Percentiles rank a stretch among this genome's conserved stretches.
These are phyloP conservation scores for Tuberolachnus salignus DNA, from an alignment of 2,888 invertebrate species.

Conservation along the genomic window DNA sequence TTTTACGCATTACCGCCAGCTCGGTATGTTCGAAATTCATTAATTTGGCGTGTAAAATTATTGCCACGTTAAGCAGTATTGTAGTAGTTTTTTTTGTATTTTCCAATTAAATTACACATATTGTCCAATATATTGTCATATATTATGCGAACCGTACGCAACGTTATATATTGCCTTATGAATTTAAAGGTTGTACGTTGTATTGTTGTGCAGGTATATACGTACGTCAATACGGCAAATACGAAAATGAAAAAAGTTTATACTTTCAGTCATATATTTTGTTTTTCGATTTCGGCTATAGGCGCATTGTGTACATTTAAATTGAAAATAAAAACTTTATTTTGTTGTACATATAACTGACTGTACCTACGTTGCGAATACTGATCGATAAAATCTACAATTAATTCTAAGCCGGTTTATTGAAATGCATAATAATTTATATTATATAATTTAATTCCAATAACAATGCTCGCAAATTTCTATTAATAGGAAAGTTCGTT, in stretches of 20 bases:
- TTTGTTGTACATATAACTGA: not conserved
- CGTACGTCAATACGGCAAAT: not conserved
- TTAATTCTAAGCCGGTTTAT: not conserved
- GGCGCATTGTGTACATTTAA: conserved; percentile 29
- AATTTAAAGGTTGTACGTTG: conserved; percentile 34
- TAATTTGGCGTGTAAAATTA: too few relatives aligned
- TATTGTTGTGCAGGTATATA: conserved; percentile 20
- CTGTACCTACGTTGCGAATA: not conserved
- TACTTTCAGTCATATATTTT: conserved; percentile 38
- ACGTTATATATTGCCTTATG: conserved; percentile 6
- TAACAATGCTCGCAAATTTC: too few relatives aligned
- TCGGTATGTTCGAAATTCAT: too few relatives aligned
- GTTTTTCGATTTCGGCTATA: conserved; percentile 36
- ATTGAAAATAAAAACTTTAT: conserved; percentile 43
- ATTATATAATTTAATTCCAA: too few relatives aligned
- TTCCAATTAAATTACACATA: conserved; percentile 13
- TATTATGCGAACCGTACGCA: not conserved
- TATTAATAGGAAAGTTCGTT: too few relatives aligned
- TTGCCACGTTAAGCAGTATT: too few relatives aligned
- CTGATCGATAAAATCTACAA: not conserved
- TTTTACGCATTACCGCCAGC: too few relatives aligned
- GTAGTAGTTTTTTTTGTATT: too few relatives aligned
- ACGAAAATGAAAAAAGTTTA: conserved; percentile 50
- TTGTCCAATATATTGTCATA: not conserved
- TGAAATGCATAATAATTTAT: too few relatives aligned